phyloP scores from a whole-genome alignment of 2,797 vertebrate species.

The Danio kyathit region DNA sequence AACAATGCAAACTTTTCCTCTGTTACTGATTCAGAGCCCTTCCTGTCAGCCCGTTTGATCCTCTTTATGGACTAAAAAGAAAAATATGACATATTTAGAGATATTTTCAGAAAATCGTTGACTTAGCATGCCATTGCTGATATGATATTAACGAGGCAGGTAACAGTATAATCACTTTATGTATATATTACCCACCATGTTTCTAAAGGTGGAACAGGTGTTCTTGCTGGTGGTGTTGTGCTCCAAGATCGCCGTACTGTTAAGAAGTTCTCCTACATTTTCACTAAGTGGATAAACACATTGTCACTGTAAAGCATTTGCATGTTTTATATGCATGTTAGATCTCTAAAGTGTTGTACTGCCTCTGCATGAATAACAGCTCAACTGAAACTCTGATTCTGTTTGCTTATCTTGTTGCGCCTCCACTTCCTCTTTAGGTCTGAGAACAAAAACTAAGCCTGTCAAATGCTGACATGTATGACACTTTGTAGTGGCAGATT shows the following conservation, averaged over 20 bases:
- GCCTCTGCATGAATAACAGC: constrained; percentile 2
- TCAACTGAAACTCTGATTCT: constrained; percentile 43
- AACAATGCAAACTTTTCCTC: constrained; percentile 97
- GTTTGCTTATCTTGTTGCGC: constrained; percentile 38
- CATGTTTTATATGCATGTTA: background rate
- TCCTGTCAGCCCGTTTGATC: constrained; percentile 95
- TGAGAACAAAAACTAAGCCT: constrained; percentile 15
- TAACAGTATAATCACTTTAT: too few relatives aligned
- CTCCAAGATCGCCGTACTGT: constrained; percentile 89
- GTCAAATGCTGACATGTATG: constrained; percentile 6
- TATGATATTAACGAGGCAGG: too few relatives aligned
- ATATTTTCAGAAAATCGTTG: background rate
- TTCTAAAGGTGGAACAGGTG: constrained; percentile 92
- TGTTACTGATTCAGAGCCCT: constrained; percentile 95
- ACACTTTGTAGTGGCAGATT: constrained; percentile 28
- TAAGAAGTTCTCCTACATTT: constrained; percentile 91
- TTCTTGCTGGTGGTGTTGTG: constrained; percentile 86
- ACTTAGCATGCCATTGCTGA: background rate
- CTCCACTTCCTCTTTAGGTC: constrained; percentile 38
- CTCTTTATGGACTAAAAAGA: constrained; percentile 90
- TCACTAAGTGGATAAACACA: constrained; percentile 77
- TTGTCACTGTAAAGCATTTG: constrained; percentile 1
- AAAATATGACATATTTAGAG: background rate
- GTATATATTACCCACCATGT: constrained; percentile 81
- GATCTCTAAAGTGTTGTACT: background rate